Evolutionary conservation across 2,888 invertebrate genomes (phyloP), one percentile per base, ranked within the genome.

Genomic region (Troides aeacus): DNA sequence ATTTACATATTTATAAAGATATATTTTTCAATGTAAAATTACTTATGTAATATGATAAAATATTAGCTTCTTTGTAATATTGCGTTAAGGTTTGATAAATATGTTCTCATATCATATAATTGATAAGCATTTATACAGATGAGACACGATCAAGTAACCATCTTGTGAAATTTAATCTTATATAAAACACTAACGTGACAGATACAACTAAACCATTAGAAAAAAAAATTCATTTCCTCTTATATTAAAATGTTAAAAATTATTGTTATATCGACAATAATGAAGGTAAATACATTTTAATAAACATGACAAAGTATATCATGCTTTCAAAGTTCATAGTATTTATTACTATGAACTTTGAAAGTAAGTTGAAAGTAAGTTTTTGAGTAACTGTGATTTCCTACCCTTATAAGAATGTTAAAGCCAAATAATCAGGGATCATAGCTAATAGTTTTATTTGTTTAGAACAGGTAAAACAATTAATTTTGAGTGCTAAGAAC

Each of bases 121-220:
- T 46, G 69, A 69, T 69, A 69, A 69, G 36, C 21, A 65, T 60
- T 50, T 57, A 46, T 21, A 30, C 10, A 46, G 62, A 62, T 18
- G 61, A 42, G 56, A 56, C 57, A 58, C 63, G 60, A 69, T 69
- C 60, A 53, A 17, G 8, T 36, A 24, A 24, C 7, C 7, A 0
- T 18, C 17, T 18, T 50, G 6, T 36, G 69, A 46, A 70, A 70
- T 66, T n/a, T 21, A 30, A 39, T 39, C 53, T 60, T 36, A 66
- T 65, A 70, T 62, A 70, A 62, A 53, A 66, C 24, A 58, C 15
- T 58, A 7, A 58, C 23, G 23, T 23, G 15, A 58, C 23, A 58
- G 12, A 58, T 18, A n/a, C 8, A 21, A 15, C 23, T 23, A 6
- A 21, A 12, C 15, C 57, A n/a, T n/a, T 53, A 53, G 1, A 18